Conservation (phyloP, 2,888 invertebrate species). For the Pandemis corylana region DNA sequence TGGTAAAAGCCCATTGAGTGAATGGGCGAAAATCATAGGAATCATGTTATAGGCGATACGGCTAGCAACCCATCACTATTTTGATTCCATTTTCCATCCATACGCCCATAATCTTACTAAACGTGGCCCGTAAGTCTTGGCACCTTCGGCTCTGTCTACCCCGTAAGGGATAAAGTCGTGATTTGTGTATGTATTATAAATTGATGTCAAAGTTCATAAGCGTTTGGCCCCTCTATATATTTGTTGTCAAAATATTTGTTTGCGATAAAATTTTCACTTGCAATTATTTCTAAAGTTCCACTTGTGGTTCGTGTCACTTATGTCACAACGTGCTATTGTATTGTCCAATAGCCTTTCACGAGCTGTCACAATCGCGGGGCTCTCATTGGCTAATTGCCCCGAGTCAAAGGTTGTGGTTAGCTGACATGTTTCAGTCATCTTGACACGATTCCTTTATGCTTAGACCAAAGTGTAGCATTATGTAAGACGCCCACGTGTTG, state of each 20-base stretch:
- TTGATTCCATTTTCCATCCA: too few species aligned
- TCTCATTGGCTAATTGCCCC: conserved; percentile 14
- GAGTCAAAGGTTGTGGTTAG: conserved; percentile 16
- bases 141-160: too few species aligned
- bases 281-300: background rate
- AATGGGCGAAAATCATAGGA: too few species aligned
- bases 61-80: too few species aligned
- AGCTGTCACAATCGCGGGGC: conserved; percentile 1
- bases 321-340: conserved; percentile 6
- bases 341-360: conserved; percentile 7
- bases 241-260: background rate
- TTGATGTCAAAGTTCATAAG: too few species aligned
- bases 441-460: conserved; percentile 9
- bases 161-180: too few species aligned
- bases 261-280: background rate
- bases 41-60: too few species aligned
- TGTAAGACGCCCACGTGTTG: conserved; percentile 8
- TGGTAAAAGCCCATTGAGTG: too few species aligned
- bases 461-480: background rate
- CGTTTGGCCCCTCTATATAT: background rate
- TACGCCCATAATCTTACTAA: too few species aligned
- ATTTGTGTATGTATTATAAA: too few species aligned
- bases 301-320: background rate
- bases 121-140: too few species aligned
- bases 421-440: conserved; percentile 11